Percentiles rank a stretch among this genome's conserved stretches.
phyloP scores from a whole-genome alignment of 2,888 invertebrate genomes.

The Limnephilus rhombicus region DNA sequence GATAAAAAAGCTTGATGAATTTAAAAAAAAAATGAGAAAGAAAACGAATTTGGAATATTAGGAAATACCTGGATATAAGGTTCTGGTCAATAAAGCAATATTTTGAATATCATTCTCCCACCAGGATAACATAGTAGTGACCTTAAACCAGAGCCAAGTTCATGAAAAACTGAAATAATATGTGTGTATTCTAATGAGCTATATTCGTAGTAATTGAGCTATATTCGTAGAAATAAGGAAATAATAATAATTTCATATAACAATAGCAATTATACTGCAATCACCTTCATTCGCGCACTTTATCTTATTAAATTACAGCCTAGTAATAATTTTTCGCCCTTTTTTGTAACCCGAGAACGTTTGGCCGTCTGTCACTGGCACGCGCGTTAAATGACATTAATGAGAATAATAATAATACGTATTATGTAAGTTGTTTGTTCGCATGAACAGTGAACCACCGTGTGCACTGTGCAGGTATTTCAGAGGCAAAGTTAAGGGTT shows the following conservation, averaged over 20 bases:
- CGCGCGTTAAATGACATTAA: conserved; percentile 47
- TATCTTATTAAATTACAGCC: conserved; percentile 20
- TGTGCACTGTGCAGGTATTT: conserved; percentile 36
- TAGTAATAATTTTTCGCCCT: conserved; percentile 33
- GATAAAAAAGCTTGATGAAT: too few relatives aligned
- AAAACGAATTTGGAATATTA: too few relatives aligned
- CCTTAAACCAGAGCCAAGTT: too few relatives aligned
- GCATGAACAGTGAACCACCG: conserved; percentile 9
- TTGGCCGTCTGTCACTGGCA: conserved; percentile 2
- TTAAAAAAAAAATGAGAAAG: background rate
- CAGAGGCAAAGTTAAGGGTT: conserved; percentile 19
- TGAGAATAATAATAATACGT: conserved; percentile 12
- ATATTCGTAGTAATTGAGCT: too few relatives aligned
- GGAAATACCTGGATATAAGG: too few relatives aligned
- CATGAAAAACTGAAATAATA: too few relatives aligned
- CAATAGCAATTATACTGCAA: background rate
- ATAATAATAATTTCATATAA: background rate
- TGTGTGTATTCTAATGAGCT: too few relatives aligned
- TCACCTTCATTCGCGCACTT: background rate
- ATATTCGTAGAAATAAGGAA: too few relatives aligned
- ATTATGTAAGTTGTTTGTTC: conserved; percentile 9
- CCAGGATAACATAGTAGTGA: background rate
- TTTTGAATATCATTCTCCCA: background rate
- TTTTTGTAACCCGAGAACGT: conserved; percentile 48
- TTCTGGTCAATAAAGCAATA: too few relatives aligned